Percentiles rank a stretch among this genome's conserved stretches.
These are phyloP conservation scores for Chirona hameri DNA, from an alignment of 2,888 invertebrate genomes.

Conservation along the genomic window DNA sequence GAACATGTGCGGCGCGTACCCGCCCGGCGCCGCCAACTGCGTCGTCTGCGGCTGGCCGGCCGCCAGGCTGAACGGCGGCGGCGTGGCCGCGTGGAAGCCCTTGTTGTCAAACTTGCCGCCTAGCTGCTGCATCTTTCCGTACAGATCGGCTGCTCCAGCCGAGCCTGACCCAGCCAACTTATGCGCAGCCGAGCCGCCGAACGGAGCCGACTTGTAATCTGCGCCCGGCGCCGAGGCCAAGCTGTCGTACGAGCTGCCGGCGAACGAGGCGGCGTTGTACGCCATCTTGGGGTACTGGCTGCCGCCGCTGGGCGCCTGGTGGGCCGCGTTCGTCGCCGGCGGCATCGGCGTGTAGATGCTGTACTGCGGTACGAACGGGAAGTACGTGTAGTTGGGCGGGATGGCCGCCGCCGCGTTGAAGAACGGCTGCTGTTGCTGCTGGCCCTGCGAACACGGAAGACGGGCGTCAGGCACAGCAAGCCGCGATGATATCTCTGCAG, in stretches of 20 bases:
- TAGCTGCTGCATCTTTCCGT: conserved; percentile 22
- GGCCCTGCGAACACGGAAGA: not conserved
- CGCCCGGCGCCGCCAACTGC: not conserved
- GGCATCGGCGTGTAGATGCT: conserved; percentile 25
- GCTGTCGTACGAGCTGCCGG: not conserved
- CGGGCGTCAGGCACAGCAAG: not conserved
- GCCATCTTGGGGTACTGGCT: conserved; percentile 9
- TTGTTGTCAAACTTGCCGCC: not conserved
- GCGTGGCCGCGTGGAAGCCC: conserved; percentile 26
- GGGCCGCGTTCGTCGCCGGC: conserved; percentile 1
- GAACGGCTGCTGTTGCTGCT: not conserved
- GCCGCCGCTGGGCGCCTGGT: not conserved
- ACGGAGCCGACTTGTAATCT: not conserved
- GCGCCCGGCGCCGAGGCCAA: not conserved
- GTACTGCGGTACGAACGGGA: not conserved
- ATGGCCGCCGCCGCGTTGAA: not conserved
- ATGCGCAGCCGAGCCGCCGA: not conserved
- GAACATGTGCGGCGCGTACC: not conserved
- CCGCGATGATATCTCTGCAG: not conserved
- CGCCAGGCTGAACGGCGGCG: conserved; percentile 6
- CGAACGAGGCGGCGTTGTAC: not conserved
- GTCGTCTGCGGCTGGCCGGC: conserved; percentile 23
- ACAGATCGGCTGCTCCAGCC: not conserved
- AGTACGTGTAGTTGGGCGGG: conserved; percentile 27
- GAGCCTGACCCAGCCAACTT: conserved; percentile 4